Evolutionary conservation across 92 coral and sea anemone species (phyloP), one percentile per base, ranked within the genome.

Genomic region (Epizoanthus scotinus): DNA sequence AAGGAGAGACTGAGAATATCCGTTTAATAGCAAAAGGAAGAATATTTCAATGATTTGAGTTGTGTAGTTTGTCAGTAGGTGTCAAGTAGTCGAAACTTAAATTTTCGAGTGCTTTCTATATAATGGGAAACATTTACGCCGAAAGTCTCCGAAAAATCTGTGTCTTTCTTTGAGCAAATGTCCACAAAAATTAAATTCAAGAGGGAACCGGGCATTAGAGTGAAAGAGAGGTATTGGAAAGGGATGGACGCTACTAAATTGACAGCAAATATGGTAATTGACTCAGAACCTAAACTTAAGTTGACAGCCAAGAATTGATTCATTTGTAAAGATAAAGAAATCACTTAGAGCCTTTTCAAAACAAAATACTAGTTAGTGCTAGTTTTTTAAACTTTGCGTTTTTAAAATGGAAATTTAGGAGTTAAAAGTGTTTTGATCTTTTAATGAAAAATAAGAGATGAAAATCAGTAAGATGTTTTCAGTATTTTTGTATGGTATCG

Each of bases 11-110:
- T 3, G 40, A 22, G 59, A 75, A 75, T 75, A 75, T 59, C 57
- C 81, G 81, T 67, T 75, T 60, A 40, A 47, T 47, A 47, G 14
- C 52, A 9, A 47, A 10, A 75, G 81, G 36, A 68, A 38, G 25
- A 73, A 55, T 54, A 73, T 21, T 19, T 27, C 40, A 5, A 57
- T 17, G 61, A 75, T 36, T 6, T 59, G 59, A 24, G 81, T 75
- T 74, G 61, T 49, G 25, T 36, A 58, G 81, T 58, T 58, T 75
- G 81, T 22, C 81, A 57, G 81, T 55, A 59, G 58, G 44, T 60
- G 27, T 75, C 56, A 57, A 75, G 81, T 58, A 67, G 38, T 40
- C 28, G 36, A 75, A 60, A 58, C 81, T 75, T 60, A 59, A 75
- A 29, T 12, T 58, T 18, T 75, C 10, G 68, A 75, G 81, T 58